Percentiles rank a stretch among this genome's conserved stretches.
These are phyloP conservation scores for Callipepla squamata DNA, from an alignment of 2,113 vertebrate genomes.

Conservation along the genomic window DNA sequence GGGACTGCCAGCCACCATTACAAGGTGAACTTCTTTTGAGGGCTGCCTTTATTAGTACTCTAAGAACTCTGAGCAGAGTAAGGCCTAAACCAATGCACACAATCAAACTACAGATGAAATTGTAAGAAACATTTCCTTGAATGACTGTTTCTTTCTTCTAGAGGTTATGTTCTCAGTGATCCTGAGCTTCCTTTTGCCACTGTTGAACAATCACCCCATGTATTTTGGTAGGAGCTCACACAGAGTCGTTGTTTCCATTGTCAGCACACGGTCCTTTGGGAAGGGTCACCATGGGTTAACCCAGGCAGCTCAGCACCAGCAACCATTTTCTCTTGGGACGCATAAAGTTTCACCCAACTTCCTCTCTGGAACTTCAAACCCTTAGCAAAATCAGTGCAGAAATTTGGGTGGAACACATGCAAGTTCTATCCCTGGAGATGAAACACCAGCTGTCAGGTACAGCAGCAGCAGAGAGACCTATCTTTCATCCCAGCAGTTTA, in stretches of 20 bases:
- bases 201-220: background rate
- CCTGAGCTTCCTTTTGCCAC: background rate
- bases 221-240: background rate
- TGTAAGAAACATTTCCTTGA: background rate
- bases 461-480: background rate
- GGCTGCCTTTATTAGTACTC: background rate
- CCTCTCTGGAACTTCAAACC: background rate
- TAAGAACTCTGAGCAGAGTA: background rate
- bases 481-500: background rate
- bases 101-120: background rate
- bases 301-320: background rate
- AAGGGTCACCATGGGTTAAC: background rate
- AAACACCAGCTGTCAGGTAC: background rate
- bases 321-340: background rate
- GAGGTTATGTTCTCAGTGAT: background rate
- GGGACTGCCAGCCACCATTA: background rate
- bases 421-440: background rate
- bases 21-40: background rate
- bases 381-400: background rate
- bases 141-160: background rate
- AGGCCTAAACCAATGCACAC: background rate
- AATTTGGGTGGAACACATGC: accelerated
- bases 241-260: background rate
- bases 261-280: background rate
- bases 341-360: background rate